A percentile compares a stretch with the other conserved stretches of the same genome.
Evolutionary conservation across 2,888 invertebrate genomes (phyloP).

Genomic region (Drosophila flavopinicola): DNA sequence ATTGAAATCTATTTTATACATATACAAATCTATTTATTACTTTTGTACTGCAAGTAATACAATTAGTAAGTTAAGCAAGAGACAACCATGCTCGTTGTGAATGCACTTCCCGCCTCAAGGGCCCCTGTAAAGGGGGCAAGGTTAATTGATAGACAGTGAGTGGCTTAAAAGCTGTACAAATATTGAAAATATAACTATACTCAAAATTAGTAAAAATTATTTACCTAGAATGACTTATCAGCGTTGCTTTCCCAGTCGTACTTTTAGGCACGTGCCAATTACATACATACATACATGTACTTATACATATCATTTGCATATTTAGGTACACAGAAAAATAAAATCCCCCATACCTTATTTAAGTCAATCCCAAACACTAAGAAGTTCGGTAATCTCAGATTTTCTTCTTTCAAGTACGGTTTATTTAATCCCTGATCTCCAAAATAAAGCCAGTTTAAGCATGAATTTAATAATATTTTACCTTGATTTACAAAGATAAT

Average conservation of each 20-base stretch:
- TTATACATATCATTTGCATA: neutral
- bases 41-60: neutral
- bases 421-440: too few relatives aligned
- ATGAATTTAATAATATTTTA: too few relatives aligned
- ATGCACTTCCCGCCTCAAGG: conserved; percentile 17
- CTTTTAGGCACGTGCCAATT: conserved; percentile 18
- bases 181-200: conserved; percentile 6
- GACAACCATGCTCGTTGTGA: conserved; percentile 1
- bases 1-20: conserved; percentile 8
- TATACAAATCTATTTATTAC: neutral
- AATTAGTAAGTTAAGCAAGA: conserved; percentile 5
- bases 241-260: neutral
- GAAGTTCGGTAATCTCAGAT: too few relatives aligned
- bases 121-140: conserved; percentile 5
- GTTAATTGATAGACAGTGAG: conserved; percentile 2
- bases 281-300: neutral
- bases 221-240: neutral
- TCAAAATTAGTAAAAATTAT: neutral
- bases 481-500: too few relatives aligned
- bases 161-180: neutral
- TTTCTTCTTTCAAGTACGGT: too few relatives aligned
- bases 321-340: too few relatives aligned
- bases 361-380: too few relatives aligned
- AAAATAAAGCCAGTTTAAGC: too few relatives aligned
- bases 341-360: too few relatives aligned